Percentiles rank a stretch among this genome's conserved stretches.
Evolutionary conservation across 2,797 vertebrate species (phyloP).

Genomic region (Catharus ustulatus): DNA sequence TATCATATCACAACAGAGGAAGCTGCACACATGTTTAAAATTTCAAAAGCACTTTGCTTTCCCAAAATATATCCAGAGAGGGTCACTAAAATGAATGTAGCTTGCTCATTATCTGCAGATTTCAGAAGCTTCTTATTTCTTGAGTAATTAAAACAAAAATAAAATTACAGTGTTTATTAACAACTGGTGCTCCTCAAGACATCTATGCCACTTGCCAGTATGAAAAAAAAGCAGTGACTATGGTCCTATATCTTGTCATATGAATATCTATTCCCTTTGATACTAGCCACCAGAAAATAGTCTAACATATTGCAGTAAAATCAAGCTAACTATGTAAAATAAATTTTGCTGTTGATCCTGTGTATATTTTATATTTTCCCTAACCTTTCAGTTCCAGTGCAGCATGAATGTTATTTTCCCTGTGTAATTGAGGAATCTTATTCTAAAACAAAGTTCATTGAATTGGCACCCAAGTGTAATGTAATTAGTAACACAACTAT

Average conservation of each 20-base stretch:
- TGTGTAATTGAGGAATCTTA: constrained; percentile 60
- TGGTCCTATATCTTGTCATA: neutral
- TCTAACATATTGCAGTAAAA: neutral
- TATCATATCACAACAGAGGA: constrained; percentile 42
- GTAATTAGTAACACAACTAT: constrained; percentile 65
- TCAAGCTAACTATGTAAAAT: constrained; percentile 8
- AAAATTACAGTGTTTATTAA: neutral
- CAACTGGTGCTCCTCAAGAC: neutral
- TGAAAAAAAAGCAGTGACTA: neutral
- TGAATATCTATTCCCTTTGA: constrained; percentile 4
- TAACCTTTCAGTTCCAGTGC: constrained; percentile 36
- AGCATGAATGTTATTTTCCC: constrained; percentile 61
- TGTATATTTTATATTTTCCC: constrained; percentile 23
- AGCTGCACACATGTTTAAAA: constrained; percentile 9
- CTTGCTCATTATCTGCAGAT: constrained; percentile 15
- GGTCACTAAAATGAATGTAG: neutral
- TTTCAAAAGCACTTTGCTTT: constrained; percentile 35
- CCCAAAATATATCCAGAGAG: neutral
- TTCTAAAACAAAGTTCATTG: constrained; percentile 63
- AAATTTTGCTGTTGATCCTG: neutral
- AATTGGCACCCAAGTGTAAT: constrained; percentile 59
- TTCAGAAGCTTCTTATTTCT: constrained; percentile 3
- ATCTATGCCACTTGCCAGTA: neutral
- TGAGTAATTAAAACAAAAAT: neutral
- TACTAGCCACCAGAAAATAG: neutral